These are phyloP conservation scores for Drosophila cracens DNA, from an alignment of 2,888 invertebrate genomes.

Conservation along the genomic window DNA sequence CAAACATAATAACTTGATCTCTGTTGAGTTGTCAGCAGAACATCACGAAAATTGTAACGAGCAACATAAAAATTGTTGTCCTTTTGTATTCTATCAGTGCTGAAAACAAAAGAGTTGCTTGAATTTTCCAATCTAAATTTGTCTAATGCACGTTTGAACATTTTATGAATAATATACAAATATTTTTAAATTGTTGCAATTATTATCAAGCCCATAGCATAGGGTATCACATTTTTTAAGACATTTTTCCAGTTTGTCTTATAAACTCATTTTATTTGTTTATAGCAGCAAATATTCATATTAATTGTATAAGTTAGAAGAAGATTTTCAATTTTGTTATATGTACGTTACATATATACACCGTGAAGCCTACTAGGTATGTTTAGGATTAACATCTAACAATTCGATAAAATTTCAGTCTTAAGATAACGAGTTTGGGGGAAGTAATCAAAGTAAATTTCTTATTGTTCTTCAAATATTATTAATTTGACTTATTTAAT, in stretches of 20 bases:
- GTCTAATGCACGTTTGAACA: not conserved
- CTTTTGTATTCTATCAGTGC: constrained; percentile 21
- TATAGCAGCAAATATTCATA: not conserved
- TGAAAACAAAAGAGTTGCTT: not conserved
- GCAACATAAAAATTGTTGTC: constrained; percentile 49
- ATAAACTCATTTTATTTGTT: not conserved
- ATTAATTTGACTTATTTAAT: not conserved
- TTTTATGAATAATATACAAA: not conserved
- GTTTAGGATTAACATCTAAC: not conserved
- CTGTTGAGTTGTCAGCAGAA: constrained; percentile 80
- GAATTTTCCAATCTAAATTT: not conserved
- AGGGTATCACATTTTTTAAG: not conserved
- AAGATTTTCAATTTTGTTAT: not conserved
- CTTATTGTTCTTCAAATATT: not conserved
- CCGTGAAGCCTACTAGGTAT: not conserved
- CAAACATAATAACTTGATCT: constrained; percentile 76
- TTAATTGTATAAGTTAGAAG: not conserved
- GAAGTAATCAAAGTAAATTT: not conserved
- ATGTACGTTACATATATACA: not conserved
- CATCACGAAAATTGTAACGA: constrained; percentile 79
- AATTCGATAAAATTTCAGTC: not conserved
- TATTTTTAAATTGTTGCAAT: not conserved
- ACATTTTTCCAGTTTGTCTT: not conserved
- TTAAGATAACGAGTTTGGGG: not conserved
- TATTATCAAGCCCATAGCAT: not conserved